Evolutionary conservation across 2,797 vertebrate species (phyloP).

Genomic region (Mus minutoides): DNA sequence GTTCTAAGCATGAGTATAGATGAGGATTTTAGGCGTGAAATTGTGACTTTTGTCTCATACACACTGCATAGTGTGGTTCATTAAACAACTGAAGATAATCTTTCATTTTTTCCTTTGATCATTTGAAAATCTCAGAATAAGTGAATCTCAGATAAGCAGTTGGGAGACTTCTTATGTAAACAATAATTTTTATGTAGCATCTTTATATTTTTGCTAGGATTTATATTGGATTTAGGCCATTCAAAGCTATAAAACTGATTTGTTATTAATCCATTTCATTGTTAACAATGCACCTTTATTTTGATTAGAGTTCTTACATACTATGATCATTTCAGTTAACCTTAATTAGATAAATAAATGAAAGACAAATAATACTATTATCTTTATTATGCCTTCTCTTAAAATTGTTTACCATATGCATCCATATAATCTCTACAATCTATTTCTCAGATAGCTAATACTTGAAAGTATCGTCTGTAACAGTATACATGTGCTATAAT

Average conservation of each 20-base stretch:
- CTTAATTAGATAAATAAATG: slow-evolving; percentile 71
- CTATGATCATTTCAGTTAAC: slow-evolving; percentile 75
- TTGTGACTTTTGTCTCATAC: slow-evolving; percentile 31
- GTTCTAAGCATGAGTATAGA: not conserved
- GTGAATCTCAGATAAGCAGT: slow-evolving; percentile 66
- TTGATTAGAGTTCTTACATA: slow-evolving; percentile 72
- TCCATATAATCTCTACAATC: not conserved
- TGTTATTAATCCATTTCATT: slow-evolving; percentile 46
- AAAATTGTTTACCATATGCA: slow-evolving; percentile 32
- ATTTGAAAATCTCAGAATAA: slow-evolving; percentile 80
- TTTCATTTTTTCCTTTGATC: slow-evolving; percentile 69
- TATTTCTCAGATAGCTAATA: not conserved
- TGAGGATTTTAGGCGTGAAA: not conserved
- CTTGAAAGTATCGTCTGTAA: not conserved
- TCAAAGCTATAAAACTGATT: slow-evolving; percentile 70
- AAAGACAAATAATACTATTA: slow-evolving; percentile 61
- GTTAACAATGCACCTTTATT: slow-evolving; percentile 74
- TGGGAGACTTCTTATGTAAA: slow-evolving; percentile 79
- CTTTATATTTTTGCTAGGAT: slow-evolving; percentile 70
- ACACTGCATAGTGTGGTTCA: slow-evolving; percentile 63
- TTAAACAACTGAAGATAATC: slow-evolving; percentile 54
- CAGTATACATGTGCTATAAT: not conserved
- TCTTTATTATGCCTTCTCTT: slow-evolving; percentile 18
- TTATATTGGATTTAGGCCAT: slow-evolving; percentile 60
- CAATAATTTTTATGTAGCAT: slow-evolving; percentile 71